These are phyloP conservation scores for Sarcophilus harrisii DNA, from an alignment of 2,797 vertebrate species.

Conservation along the genomic window DNA sequence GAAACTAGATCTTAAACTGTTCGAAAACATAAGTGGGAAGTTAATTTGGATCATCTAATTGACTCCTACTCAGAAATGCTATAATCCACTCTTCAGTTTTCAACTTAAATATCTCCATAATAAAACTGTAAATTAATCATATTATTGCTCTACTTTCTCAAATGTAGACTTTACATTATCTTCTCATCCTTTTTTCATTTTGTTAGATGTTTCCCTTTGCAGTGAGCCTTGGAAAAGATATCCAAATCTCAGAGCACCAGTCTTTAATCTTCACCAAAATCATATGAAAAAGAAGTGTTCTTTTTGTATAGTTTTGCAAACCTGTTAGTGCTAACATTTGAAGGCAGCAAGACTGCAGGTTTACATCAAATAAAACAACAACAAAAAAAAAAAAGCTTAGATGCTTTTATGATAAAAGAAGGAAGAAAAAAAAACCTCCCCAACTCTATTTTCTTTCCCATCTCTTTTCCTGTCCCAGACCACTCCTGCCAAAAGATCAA, in stretches of 20 bases:
- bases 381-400: constrained; percentile 58
- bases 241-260: neutral
- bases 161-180: neutral
- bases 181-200: neutral
- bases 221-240: neutral
- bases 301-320: constrained; percentile 41
- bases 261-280: neutral
- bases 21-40: neutral
- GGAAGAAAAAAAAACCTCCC: neutral
- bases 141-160: neutral
- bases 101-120: neutral
- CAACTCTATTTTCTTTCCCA: constrained; percentile 58
- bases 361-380: constrained; percentile 66
- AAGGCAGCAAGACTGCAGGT: constrained; percentile 59
- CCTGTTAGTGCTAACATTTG: constrained; percentile 43
- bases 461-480: constrained; percentile 61
- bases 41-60: neutral
- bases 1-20: neutral
- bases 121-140: neutral
- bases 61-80: neutral
- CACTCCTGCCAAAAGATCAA: constrained; percentile 69
- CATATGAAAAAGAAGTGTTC: constrained; percentile 43
- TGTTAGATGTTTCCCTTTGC: neutral
- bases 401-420: constrained; percentile 72
- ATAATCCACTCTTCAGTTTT: neutral